Base-by-base conservation (phyloP, 1,140 invertebrate species). In the Myzus persicae region DNA sequence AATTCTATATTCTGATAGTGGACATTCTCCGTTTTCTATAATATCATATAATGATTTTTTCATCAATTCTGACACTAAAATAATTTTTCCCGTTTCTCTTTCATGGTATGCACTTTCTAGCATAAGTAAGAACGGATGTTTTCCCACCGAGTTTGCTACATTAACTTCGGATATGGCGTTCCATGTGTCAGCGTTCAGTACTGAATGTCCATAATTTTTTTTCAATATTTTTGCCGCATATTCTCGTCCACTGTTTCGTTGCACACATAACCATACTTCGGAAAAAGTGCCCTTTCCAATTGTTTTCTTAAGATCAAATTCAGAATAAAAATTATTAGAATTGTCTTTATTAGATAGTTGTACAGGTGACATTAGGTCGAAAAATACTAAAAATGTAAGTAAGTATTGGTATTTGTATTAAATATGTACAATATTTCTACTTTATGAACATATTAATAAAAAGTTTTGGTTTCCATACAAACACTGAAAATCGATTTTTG, bases 11-110 rank as follows among this genome's bases (percentile, higher is more conserved):
- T 97, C 96, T 42, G 95, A 94, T 76, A 96, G 92, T 89, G 93
- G 93, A 95, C 95, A 95, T 94, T 95, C 95, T 92, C 95, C 94
- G 9, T 94, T 95, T 95, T 96, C 96, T 93, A 97, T 96, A 59
- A 97, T 94, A 94, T 97, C 97, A 94, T 97, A 97, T 91, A 97
- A 95, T 94, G 96, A 97, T 96, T 96, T 96, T 94, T 97, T 96
- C 96, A 97, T 97, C 44, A 97, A 94, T 94, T 97, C 96, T 94
- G 97, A 97, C 38, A 97, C 95, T 46, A 97, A 95, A 14, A 96
- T 96, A 76, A 97, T 95, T 94, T 95, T 96, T 76, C 96, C 96
- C 42, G 95, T 95, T 94, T 94, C 89, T 22, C 95, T 94, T 94
- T 96, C 96, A 94, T 96, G 97, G 94, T 95, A 95, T 94, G 94